Base-by-base conservation (phyloP, 2,888 invertebrate species). In the Zygogramma bicolorata region DNA sequence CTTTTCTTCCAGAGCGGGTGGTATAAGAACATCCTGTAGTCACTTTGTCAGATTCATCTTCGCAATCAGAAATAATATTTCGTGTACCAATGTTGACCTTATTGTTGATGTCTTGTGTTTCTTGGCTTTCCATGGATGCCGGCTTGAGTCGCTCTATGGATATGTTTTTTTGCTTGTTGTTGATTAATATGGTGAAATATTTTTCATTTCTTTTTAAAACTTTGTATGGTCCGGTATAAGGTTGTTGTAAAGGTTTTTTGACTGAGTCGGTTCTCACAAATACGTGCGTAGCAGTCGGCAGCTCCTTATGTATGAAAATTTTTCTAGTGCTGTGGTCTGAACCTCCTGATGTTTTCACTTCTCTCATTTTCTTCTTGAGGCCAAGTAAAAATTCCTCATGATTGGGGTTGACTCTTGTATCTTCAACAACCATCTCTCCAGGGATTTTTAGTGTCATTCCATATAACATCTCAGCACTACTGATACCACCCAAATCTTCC, bases 111-210 rank as follows among this genome's bases (percentile, higher is more conserved):
- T 58, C 13, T 58, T 1, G 3, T 58, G n/a, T 0, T 10, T 27
- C 58, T 18, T 22, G 27, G 10, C 13, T 18, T 3, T 10, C 20
- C 13, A 58, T 58, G n/a, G 18, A 58, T 5, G 58, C 25, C 18
- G 58, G 58, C n/a, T 58, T 58, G n/a, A 18, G 58, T 29, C 58
- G 13, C n/a, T 58, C 58, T 58, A 58, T 58, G 10, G 10, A 4
- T 34, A 34, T 34, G n/a, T n/a, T n/a, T n/a, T n/a, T n/a, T n/a
- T n/a, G n/a, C n/a, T n/a, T n/a, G n/a, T n/a, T n/a, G n/a, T n/a
- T n/a, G n/a, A n/a, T n/a, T n/a, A n/a, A n/a, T n/a, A n/a, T n/a
- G n/a, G n/a, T n/a, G n/a, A n/a, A n/a, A n/a, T n/a, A n/a, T 42
- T 42, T 42, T 42, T 42, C n/a, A 3, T 42, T 42, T 15, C 6